Evolutionary conservation across 2,888 invertebrate genomes (phyloP), one percentile per base, ranked within the genome.

Genomic region (Drosophila planitibia): DNA sequence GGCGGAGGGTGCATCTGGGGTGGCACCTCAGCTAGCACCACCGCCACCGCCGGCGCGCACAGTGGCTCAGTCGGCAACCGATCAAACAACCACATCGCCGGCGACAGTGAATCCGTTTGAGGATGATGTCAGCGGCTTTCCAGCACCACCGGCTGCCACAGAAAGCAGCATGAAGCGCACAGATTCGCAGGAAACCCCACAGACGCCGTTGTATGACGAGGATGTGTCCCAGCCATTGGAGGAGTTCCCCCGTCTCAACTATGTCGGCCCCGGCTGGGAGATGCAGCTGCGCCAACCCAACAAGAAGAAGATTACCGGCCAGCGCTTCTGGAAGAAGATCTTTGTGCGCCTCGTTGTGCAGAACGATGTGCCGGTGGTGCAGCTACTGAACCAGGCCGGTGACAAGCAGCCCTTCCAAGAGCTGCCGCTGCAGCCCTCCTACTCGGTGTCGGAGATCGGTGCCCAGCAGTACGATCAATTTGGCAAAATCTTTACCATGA

Each of bases 391-490:
- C 93, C 96, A 96, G 82, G 95, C 96, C 63, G 95, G 95, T 2
- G 98, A 98, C 92, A 97, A 97, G 93, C 97, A 98, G 93, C 97
- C 98, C 0, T 97, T 99, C 94, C 98, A 99, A 94, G 99, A 99
- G 94, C 94, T 99, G 81, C 98, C 98, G 0, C 94, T 99, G 79
- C 97, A 98, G 93, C 97, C 98, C 2, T 98, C 98, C 93, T 99
- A 99, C 94, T 98, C 98, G 3, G 97, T 99, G 54, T 99, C 98
- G 5, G 98, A 98, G 74, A 96, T 98, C 57, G 97, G 97, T 59
- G 97, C 98, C 41, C 99, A 99, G 94, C 99, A 99, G 93, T 99
- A 98, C 93, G 99, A 99, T 94, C 98, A 99, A 93, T 99, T 97
- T 93, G 99, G 99, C 37, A 99, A 99, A 94, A 99, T 99, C 87